Conservation (phyloP, 1,140 invertebrate genomes). For the Neuroterus valhalla region DNA sequence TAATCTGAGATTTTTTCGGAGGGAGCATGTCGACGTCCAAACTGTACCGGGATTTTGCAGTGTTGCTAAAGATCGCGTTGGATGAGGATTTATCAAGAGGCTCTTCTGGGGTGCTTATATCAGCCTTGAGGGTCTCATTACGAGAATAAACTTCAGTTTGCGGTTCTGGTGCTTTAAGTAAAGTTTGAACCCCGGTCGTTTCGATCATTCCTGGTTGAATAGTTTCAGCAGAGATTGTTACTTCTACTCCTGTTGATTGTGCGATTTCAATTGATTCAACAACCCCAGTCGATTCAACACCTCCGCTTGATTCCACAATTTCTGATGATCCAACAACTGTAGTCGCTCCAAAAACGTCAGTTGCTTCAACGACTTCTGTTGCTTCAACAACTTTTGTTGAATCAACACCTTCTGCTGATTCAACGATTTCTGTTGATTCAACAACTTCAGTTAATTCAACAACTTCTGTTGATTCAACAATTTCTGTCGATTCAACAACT, state of each 20-base stretch:
- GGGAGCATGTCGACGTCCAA: slow-evolving; percentile 60
- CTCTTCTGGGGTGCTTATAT: background rate
- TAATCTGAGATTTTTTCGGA: slow-evolving; percentile 71
- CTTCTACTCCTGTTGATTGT: background rate
- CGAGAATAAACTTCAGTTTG: background rate
- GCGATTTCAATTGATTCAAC: background rate
- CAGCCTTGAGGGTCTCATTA: too few species aligned
- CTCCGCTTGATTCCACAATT: background rate
- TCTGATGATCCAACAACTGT: background rate
- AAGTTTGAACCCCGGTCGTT: background rate
- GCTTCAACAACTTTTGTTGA: background rate
- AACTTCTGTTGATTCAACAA: background rate
- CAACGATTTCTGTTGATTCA: background rate
- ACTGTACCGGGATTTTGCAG: background rate
- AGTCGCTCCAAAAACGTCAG: background rate
- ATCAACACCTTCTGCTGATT: background rate
- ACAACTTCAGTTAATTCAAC: background rate
- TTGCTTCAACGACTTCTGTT: background rate
- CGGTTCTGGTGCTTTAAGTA: background rate
- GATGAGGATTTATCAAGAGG: slow-evolving; percentile 34
- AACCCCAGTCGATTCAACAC: background rate
- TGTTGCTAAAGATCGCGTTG: slow-evolving; percentile 7
- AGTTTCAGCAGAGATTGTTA: background rate
- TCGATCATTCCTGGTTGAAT: slow-evolving; percentile 5
- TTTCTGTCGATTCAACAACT: background rate